These are phyloP conservation scores for Synergus japonicus DNA, from an alignment of 2,888 invertebrate species.

Conservation along the genomic window DNA sequence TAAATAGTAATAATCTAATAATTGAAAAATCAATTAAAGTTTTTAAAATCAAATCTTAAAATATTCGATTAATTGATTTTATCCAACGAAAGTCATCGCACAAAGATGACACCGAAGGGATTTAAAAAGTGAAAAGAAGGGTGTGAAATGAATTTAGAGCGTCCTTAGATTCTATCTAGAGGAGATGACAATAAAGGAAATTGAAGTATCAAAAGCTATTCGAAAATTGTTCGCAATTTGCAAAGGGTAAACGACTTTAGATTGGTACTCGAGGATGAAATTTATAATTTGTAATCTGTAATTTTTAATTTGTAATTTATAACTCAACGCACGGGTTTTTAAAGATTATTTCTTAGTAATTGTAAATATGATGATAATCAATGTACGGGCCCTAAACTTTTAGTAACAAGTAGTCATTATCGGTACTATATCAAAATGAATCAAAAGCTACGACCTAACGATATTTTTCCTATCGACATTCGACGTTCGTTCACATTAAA, in stretches of 20 bases:
- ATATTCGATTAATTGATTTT: not conserved
- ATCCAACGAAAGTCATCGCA: not conserved
- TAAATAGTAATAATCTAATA: not conserved
- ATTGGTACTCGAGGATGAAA: constrained; percentile 11
- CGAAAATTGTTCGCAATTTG: constrained; percentile 29
- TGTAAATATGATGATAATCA: constrained; percentile 55
- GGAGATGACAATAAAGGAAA: constrained; percentile 56
- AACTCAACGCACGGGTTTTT: constrained; percentile 52
- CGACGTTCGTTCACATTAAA: constrained; percentile 31
- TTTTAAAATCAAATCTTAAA: not conserved
- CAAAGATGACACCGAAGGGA: not conserved
- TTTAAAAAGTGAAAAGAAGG: not conserved
- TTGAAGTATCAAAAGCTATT: constrained; percentile 55
- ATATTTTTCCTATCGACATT: constrained; percentile 25
- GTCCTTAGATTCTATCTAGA: not conserved
- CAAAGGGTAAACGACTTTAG: constrained; percentile 5
- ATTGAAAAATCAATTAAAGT: not conserved
- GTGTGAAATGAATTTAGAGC: not conserved
- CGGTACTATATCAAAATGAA: constrained; percentile 39
- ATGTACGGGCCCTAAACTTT: constrained; percentile 36
- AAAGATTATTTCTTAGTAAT: constrained; percentile 56
- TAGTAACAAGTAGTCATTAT: constrained; percentile 30
- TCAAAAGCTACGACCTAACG: constrained; percentile 36
- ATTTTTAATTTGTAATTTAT: constrained; percentile 31
- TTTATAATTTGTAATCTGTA: constrained; percentile 11